Evolutionary conservation across 2,888 invertebrate species (phyloP).

Genomic region (Heliconius cydno): DNA sequence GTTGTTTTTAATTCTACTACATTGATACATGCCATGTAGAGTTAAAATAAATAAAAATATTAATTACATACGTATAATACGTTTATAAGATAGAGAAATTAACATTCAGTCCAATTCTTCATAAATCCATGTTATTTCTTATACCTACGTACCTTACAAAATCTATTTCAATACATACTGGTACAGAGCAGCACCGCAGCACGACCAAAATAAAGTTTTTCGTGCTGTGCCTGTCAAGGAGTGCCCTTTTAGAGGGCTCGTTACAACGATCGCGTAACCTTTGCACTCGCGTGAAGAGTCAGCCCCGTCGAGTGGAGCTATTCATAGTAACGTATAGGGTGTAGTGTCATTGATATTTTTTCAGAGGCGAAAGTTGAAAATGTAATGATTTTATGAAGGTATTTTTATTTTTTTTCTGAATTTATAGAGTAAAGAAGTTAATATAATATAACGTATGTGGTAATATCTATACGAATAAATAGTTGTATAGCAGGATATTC

Average conservation of each 20-base stretch:
- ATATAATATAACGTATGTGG: too few relatives aligned
- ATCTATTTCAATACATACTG: not conserved
- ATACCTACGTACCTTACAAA: not conserved
- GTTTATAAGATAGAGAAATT: too few relatives aligned
- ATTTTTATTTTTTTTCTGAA: not conserved
- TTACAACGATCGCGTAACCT: constrained; percentile 38
- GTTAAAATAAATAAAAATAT: too few relatives aligned
- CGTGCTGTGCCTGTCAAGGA: constrained; percentile 22
- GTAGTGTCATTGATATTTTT: constrained; percentile 19
- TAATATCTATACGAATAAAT: too few relatives aligned
- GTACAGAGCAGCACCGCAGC: not conserved
- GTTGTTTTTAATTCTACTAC: too few relatives aligned
- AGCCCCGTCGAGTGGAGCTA: constrained; percentile 27
- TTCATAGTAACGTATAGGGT: constrained; percentile 19
- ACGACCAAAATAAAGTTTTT: constrained; percentile 25
- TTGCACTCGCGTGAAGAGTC: constrained; percentile 36
- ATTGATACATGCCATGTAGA: too few relatives aligned
- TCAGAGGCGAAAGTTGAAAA: not conserved
- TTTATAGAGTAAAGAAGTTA: not conserved
- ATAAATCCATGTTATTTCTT: not conserved
- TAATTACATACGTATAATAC: too few relatives aligned
- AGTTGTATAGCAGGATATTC: too few relatives aligned
- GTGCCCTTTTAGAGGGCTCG: constrained; percentile 40
- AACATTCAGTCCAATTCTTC: not conserved
- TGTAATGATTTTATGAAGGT: not conserved